Evolutionary conservation across 2,113 vertebrate genomes (phyloP), one percentile per base, ranked within the genome.

Genomic region (Psilopsiagon aurifrons): DNA sequence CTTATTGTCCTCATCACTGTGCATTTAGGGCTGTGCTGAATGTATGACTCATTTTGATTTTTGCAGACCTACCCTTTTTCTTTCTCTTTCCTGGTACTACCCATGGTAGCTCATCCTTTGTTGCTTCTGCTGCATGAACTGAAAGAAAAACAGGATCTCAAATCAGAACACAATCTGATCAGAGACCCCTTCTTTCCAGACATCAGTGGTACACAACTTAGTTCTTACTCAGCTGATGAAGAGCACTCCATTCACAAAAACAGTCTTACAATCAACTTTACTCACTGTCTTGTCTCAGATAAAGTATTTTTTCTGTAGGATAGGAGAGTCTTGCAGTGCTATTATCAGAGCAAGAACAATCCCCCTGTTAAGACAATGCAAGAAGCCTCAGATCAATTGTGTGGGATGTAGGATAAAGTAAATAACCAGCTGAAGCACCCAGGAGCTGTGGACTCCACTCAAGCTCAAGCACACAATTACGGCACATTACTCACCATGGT

Each of bases 401-500:
- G 23, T 41, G n/a, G 52, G 14, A 46, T 6, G 13, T 9, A 7
- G 62, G 18, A 8, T 7, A 35, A 29, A 47, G 39, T 18, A 75
- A 62, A 27, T 5, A 54, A 7, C 20, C 62, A 54, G 29, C 4
- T 27, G 12, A 35, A 35, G 14, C 1, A 19, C 29, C 41, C 31
- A 4, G 69, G 46, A 75, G 54, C 54, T 9, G 17, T 6, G 20
- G 54, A 23, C 24, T 31, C 17, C 23, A 9, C 68, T 62, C 52
- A 27, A 1, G 29, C 25, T 54, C 68, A 47, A 7, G 6, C 13
- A 18, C 35, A 24, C 33, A 17, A 5, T 27, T 11, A 9, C 1
- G 4, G 3, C 14, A 17, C n/a, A 3, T 17, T 35, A 7, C n/a
- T 35, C 33, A 17, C 15, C 33, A 5, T 6, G 4, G 37, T 3